Evolutionary conservation across 2,113 vertebrate species (phyloP).

Genomic region (Cynocephalus volans): DNA sequence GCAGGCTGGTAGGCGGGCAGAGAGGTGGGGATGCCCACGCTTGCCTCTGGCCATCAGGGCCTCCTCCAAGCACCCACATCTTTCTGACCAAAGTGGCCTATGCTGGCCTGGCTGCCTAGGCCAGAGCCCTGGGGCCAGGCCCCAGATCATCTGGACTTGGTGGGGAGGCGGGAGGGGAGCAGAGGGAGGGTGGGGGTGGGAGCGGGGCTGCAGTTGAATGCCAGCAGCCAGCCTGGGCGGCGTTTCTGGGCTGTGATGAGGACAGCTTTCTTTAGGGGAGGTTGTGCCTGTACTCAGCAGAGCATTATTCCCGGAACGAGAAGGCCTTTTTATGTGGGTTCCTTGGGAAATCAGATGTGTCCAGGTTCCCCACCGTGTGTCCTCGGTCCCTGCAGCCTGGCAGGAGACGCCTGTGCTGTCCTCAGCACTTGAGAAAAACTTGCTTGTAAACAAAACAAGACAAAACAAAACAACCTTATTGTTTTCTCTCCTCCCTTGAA

Average conservation of each 20-base stretch:
- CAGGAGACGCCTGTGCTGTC: not conserved
- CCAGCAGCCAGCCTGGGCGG: too few relatives aligned
- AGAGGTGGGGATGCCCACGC: too few relatives aligned
- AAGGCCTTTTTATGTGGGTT: not conserved
- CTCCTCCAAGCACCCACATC: not conserved
- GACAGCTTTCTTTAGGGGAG: not conserved
- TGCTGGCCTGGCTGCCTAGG: too few relatives aligned
- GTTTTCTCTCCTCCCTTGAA: not conserved
- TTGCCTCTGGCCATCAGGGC: not conserved
- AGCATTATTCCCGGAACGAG: not conserved
- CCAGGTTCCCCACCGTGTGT: fast-evolving
- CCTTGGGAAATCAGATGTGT: constrained; percentile 7
- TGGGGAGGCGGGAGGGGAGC: fast-evolving
- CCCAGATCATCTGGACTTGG: not conserved
- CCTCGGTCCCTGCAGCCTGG: not conserved
- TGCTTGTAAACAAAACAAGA: not conserved
- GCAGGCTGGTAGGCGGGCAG: too few relatives aligned
- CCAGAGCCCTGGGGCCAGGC: not conserved
- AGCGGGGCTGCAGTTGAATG: fast-evolving
- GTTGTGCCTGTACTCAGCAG: not conserved
- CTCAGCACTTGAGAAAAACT: not conserved
- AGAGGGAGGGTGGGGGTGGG: fast-evolving
- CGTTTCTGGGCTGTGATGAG: not conserved
- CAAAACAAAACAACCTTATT: not conserved
- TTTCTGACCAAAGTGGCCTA: not conserved